phyloP scores from a whole-genome alignment of 2,113 vertebrate species.

The Ivindomyrus marchei region DNA sequence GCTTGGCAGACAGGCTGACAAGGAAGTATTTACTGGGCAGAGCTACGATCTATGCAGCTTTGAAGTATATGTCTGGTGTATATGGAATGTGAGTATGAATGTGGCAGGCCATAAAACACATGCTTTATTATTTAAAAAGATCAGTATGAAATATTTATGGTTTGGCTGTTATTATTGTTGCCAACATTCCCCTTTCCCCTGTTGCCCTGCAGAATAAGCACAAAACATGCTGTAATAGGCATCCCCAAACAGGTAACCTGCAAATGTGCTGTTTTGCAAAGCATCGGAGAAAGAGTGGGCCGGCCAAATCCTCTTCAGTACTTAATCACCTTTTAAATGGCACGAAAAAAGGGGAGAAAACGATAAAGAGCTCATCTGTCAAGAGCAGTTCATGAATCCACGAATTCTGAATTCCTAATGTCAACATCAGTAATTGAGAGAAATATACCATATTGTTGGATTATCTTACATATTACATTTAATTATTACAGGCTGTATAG shows the following conservation, averaged over 20 bases:
- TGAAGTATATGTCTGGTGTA: background rate
- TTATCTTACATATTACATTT: background rate
- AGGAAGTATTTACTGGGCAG: background rate
- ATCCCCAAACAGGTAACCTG: background rate
- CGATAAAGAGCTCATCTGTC: background rate
- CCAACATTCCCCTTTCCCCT: background rate
- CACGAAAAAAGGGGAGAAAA: background rate
- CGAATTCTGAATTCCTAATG: background rate
- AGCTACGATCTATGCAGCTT: background rate
- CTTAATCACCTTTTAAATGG: background rate
- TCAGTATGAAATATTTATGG: background rate
- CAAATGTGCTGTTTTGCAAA: background rate
- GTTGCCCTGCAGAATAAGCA: background rate
- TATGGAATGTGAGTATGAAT: background rate
- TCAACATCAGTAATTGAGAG: background rate
- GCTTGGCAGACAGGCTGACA: background rate
- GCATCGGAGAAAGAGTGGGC: background rate
- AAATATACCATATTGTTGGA: background rate
- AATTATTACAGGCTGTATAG: background rate
- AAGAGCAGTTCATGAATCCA: background rate
- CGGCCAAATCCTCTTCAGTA: background rate
- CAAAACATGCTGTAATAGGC: constrained; percentile 1
- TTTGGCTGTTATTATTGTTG: background rate
- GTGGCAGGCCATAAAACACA: background rate
- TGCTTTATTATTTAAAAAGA: background rate